These are phyloP conservation scores for Lypha dubia DNA, from an alignment of 2,888 invertebrate genomes.

Conservation along the genomic window DNA sequence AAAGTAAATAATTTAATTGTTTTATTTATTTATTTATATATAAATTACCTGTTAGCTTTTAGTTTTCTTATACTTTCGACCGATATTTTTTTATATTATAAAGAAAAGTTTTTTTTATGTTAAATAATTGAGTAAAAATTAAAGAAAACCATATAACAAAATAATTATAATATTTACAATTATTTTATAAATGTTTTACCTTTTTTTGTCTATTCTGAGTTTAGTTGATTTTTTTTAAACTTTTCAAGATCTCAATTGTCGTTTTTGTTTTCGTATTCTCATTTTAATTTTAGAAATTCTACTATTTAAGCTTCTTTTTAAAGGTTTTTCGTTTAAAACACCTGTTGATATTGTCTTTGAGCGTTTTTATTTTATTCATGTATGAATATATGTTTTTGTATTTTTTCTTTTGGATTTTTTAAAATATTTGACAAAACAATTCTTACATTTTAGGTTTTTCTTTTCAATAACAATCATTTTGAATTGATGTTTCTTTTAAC, in stretches of 20 bases:
- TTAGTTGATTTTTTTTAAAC: constrained; percentile 57
- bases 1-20: constrained; percentile 66
- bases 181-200: constrained; percentile 59
- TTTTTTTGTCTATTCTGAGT: constrained; percentile 61
- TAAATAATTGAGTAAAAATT: constrained; percentile 1
- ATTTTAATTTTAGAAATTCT: constrained; percentile 74
- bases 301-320: constrained; percentile 68
- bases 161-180: constrained; percentile 64
- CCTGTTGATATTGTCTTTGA: constrained; percentile 72
- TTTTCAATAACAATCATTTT: constrained; percentile 41
- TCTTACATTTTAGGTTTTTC: constrained; percentile 17
- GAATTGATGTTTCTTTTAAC: constrained; percentile 3
- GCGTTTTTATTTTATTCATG: constrained; percentile 57
- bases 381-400: constrained; percentile 21
- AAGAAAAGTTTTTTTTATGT: constrained; percentile 5
- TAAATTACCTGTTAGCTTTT: constrained; percentile 56
- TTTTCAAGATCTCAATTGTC: constrained; percentile 67
- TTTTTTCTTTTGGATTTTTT: constrained; percentile 62
- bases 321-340: constrained; percentile 72
- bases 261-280: constrained; percentile 62
- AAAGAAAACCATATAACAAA: constrained; percentile 1
- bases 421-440: constrained; percentile 59
- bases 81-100: constrained; percentile 29
- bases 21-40: constrained; percentile 46
- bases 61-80: constrained; percentile 19